phyloP scores from a whole-genome alignment of 1,140 invertebrate species.

The Zaprionus nigranus region DNA sequence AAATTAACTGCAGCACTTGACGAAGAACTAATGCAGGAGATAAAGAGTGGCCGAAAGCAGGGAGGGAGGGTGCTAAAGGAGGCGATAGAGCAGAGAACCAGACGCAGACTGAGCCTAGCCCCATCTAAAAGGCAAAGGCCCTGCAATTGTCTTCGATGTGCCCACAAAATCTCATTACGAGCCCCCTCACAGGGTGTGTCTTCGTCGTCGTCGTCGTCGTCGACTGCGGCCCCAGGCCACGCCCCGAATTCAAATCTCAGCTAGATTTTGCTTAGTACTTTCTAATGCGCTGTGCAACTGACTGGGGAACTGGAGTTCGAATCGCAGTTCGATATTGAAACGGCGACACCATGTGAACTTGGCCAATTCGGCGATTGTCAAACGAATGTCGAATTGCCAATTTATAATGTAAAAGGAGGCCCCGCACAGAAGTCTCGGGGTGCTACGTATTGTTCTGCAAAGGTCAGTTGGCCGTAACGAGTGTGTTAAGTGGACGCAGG shows the following conservation, averaged over 20 bases:
- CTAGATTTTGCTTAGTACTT: constrained; percentile 54
- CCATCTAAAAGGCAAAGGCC: constrained; percentile 31
- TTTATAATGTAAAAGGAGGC: constrained; percentile 41
- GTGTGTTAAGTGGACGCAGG: neutral
- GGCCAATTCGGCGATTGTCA: constrained; percentile 62
- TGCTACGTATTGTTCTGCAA: constrained; percentile 38
- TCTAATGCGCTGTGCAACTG: constrained; percentile 67
- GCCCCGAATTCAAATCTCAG: constrained; percentile 55
- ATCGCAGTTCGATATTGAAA: constrained; percentile 19
- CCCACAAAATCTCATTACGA: constrained; percentile 47
- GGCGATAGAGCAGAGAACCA: neutral
- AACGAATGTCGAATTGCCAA: constrained; percentile 52
- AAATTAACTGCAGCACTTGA: constrained; percentile 6
- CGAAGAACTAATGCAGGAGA: neutral
- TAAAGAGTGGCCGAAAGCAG: neutral
- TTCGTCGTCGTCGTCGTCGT: constrained; percentile 20
- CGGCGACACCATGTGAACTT: constrained; percentile 68
- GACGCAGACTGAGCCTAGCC: neutral
- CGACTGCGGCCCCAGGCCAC: constrained; percentile 31
- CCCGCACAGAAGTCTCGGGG: constrained; percentile 6
- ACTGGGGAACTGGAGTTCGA: constrained; percentile 17
- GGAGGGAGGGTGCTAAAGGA: no score
- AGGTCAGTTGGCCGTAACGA: constrained; percentile 60
- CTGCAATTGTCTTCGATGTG: constrained; percentile 48
- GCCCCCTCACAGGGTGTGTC: constrained; percentile 53